These are phyloP conservation scores for Phortica okadai DNA, from an alignment of 2,888 invertebrate genomes.

Conservation along the genomic window DNA sequence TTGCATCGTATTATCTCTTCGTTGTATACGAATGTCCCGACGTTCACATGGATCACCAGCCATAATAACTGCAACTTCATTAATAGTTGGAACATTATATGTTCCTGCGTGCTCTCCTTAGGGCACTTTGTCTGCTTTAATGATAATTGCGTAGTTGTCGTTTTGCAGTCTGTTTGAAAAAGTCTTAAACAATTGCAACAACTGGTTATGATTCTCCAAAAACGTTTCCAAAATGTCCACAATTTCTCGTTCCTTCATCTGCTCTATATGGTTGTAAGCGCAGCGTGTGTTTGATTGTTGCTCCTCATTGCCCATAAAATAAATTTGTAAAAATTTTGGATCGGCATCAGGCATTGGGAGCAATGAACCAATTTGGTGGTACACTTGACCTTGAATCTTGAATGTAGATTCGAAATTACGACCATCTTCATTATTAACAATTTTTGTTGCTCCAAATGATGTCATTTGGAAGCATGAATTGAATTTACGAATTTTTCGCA, in stretches of 20 bases:
- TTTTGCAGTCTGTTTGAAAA: slow-evolving; percentile 9
- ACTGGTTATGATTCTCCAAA: slow-evolving; percentile 4
- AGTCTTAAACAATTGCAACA: slow-evolving; percentile 11
- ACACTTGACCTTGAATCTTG: no score
- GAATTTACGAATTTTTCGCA: no score
- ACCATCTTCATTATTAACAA: no score
- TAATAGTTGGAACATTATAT: slow-evolving; percentile 15
- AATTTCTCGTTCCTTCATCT: slow-evolving; percentile 26
- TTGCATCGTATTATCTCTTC: neutral
- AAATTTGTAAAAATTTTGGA: slow-evolving; percentile 28
- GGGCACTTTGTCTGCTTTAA: slow-evolving; percentile 11
- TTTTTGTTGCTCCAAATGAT: no score
- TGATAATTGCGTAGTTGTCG: slow-evolving; percentile 13
- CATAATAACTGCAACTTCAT: slow-evolving; percentile 30
- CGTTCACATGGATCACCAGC: slow-evolving; percentile 17
- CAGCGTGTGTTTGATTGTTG: slow-evolving; percentile 5
- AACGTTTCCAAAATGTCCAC: slow-evolving; percentile 4
- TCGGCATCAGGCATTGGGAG: slow-evolving; percentile 21
- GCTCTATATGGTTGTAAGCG: slow-evolving; percentile 16
- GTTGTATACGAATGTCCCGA: neutral
- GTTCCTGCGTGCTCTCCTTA: slow-evolving; percentile 12
- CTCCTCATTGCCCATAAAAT: slow-evolving; percentile 19
- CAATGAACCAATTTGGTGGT: no score
- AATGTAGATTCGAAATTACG: no score
- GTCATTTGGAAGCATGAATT: no score